Percentiles rank a stretch among this genome's conserved stretches.
phyloP scores from a whole-genome alignment of 2,888 invertebrate genomes.

The Heliothis peltigera region DNA sequence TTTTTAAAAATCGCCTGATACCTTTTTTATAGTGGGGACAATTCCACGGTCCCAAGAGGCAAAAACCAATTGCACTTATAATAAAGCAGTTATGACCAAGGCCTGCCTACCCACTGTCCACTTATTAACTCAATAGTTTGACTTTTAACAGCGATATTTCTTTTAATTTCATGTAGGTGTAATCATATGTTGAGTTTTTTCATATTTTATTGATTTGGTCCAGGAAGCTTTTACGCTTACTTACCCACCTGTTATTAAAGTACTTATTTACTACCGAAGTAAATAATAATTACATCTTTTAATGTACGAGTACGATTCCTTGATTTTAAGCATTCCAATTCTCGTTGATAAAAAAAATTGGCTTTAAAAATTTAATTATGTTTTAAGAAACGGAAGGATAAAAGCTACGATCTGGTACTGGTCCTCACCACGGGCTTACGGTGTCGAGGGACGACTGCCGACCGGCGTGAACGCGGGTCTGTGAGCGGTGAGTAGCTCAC shows the following conservation, averaged over 20 bases:
- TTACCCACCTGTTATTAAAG: slow-evolving; percentile 4
- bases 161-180: slow-evolving; percentile 58
- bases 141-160: slow-evolving; percentile 25
- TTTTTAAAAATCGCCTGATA: too few relatives aligned
- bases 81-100: slow-evolving; percentile 61
- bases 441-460: too few relatives aligned
- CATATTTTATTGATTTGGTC: slow-evolving; percentile 15
- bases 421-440: too few relatives aligned
- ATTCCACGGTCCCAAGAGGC: slow-evolving; percentile 24
- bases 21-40: not conserved
- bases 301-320: not conserved
- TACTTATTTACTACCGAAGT: slow-evolving; percentile 13
- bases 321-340: too few relatives aligned
- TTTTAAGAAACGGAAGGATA: too few relatives aligned
- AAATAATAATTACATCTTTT: not conserved
- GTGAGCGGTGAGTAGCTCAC: too few relatives aligned
- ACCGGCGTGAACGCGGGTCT: too few relatives aligned
- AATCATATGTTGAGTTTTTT: slow-evolving; percentile 46
- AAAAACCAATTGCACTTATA: slow-evolving; percentile 32
- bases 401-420: too few relatives aligned
- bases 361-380: too few relatives aligned
- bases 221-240: slow-evolving; percentile 31
- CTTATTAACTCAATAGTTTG: slow-evolving; percentile 54
- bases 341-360: too few relatives aligned
- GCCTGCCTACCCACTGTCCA: slow-evolving; percentile 59